Conservation (phyloP, 2,797 vertebrate genomes). For the Pipistrellus pygmaeus region DNA sequence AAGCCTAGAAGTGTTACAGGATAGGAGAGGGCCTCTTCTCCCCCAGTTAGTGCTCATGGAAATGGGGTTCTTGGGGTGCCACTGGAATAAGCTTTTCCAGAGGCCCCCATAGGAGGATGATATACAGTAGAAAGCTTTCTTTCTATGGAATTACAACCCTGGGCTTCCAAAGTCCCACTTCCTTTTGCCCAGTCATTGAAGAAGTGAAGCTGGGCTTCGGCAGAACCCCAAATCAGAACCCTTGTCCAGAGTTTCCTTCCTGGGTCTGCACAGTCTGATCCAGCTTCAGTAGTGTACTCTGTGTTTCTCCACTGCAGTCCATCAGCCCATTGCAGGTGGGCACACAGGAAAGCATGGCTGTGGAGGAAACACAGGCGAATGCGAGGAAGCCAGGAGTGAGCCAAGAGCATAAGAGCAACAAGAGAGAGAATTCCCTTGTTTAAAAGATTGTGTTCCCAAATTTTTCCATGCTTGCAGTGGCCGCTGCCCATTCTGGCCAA, state of each 20-base stretch:
- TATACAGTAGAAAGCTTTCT: background rate
- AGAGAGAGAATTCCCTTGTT: background rate
- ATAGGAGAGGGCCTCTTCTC: background rate
- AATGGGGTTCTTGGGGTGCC: background rate
- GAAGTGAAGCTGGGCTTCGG: background rate
- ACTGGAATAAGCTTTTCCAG: background rate
- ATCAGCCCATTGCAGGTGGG: background rate
- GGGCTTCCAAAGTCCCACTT: background rate
- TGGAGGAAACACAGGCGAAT: background rate
- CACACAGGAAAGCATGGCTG: background rate
- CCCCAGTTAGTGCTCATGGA: background rate
- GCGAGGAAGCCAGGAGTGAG: background rate
- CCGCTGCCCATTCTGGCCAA: background rate
- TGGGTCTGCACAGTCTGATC: background rate
- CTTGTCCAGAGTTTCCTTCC: background rate
- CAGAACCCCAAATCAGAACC: background rate
- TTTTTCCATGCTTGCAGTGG: background rate
- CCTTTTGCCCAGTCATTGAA: background rate
- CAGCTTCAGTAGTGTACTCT: background rate
- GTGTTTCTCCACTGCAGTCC: background rate
- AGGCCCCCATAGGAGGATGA: background rate
- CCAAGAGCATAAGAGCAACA: background rate
- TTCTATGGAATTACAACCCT: background rate
- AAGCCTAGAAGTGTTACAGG: background rate
- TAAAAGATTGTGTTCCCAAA: background rate